Conservation (phyloP, 2,797 vertebrate species). For the Poeciliopsis gracilis region DNA sequence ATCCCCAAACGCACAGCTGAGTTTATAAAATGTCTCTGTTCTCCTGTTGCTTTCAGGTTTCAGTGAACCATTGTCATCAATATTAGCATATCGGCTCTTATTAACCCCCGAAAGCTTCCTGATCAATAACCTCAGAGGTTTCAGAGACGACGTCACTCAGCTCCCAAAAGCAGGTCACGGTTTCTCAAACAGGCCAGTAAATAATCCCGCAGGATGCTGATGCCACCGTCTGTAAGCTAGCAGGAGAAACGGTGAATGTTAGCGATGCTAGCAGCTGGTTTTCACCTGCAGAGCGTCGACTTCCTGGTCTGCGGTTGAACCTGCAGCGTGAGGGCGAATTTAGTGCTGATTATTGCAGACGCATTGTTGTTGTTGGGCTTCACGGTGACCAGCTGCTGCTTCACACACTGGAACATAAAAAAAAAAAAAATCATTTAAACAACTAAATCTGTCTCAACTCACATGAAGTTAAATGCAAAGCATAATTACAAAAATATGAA, state of each 20-base stretch:
- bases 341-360: slow-evolving; percentile 71
- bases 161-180: slow-evolving; percentile 76
- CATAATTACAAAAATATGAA: neutral
- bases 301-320: slow-evolving; percentile 54
- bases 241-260: slow-evolving; percentile 13
- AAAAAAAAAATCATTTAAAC: neutral
- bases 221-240: slow-evolving; percentile 59
- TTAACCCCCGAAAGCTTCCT: slow-evolving; percentile 81
- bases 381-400: slow-evolving; percentile 66
- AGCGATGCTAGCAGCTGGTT: neutral
- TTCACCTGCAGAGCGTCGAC: slow-evolving; percentile 79
- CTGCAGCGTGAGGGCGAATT: slow-evolving; percentile 69
- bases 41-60: slow-evolving; percentile 66
- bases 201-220: slow-evolving; percentile 73
- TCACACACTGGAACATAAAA: slow-evolving; percentile 68
- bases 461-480: neutral
- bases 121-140: slow-evolving; percentile 76
- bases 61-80: slow-evolving; percentile 79
- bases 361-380: slow-evolving; percentile 64
- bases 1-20: slow-evolving; percentile 48
- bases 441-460: neutral
- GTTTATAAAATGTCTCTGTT: slow-evolving; percentile 68
- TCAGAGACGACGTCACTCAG: slow-evolving; percentile 73
- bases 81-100: slow-evolving; percentile 81
- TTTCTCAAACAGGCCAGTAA: slow-evolving; percentile 68